Evolutionary conservation across 2,113 vertebrate species (phyloP).

Genomic region (Tenebrosternarchus preto): DNA sequence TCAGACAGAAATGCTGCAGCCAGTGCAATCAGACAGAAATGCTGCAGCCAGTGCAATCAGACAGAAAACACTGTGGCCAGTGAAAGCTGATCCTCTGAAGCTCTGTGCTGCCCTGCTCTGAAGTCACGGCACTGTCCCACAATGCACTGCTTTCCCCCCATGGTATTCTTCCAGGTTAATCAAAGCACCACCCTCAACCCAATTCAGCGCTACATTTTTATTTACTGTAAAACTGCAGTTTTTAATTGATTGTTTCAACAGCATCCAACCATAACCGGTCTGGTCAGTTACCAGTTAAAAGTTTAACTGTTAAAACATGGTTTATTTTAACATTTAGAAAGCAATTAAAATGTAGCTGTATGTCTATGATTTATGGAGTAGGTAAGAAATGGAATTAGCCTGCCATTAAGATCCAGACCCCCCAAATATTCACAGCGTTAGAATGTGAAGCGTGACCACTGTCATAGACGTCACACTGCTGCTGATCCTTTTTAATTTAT

Average conservation of each 20-base stretch:
- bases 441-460: constrained; percentile 9
- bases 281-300: neutral
- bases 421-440: no score
- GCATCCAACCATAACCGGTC: no score
- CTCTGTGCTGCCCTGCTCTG: neutral
- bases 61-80: no score
- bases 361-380: neutral
- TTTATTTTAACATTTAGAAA: no score
- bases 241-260: no score
- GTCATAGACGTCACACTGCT: neutral
- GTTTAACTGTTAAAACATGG: neutral
- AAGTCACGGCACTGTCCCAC: neutral
- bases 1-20: no score
- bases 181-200: neutral
- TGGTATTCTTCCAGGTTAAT: neutral
- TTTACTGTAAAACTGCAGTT: no score
- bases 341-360: neutral
- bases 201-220: no score
- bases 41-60: no score
- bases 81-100: no score
- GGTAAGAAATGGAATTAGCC: neutral
- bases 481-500: constrained; percentile 41
- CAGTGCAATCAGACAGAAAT: no score
- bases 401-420: neutral
- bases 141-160: neutral